These are phyloP conservation scores for Leucophora obtusa DNA, from an alignment of 2,888 invertebrate species.

Conservation along the genomic window DNA sequence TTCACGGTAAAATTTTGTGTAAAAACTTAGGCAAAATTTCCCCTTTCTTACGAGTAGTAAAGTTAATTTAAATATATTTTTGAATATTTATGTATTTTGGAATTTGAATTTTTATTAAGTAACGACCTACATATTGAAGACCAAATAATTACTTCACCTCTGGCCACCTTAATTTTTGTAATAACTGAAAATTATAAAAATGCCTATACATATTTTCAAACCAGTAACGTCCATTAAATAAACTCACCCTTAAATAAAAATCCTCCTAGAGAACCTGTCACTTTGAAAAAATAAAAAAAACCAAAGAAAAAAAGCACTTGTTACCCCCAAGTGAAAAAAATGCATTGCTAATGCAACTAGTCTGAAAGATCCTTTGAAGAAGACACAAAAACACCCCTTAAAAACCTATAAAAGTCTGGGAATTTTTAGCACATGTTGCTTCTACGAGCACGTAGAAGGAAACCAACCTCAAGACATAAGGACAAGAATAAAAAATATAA, in stretches of 20 bases:
- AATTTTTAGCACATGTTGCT: constrained; percentile 63
- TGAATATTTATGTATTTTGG: too few species aligned
- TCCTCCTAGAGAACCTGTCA: constrained; percentile 49
- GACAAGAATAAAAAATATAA: constrained; percentile 49
- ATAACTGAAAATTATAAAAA: background rate
- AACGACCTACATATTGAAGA: too few species aligned
- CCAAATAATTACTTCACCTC: too few species aligned
- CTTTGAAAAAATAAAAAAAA: background rate
- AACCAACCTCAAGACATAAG: background rate
- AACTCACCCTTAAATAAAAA: constrained; percentile 47
- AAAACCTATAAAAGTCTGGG: constrained; percentile 58
- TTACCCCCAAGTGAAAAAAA: constrained; percentile 46
- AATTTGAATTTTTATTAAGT: too few species aligned
- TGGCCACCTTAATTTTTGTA: too few species aligned
- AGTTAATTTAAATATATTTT: too few species aligned
- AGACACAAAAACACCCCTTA: constrained; percentile 28
- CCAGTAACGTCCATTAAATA: background rate
- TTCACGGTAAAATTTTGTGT: too few species aligned
- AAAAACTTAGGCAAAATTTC: too few species aligned
- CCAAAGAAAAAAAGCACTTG: constrained; percentile 40
- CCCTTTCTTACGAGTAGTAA: too few species aligned
- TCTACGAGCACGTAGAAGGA: background rate
- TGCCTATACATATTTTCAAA: background rate
- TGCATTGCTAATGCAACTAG: constrained; percentile 56
- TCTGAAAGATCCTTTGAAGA: constrained; percentile 28